A percentile compares a stretch with the other conserved stretches of the same genome.
Conservation (phyloP, 2,113 vertebrate genomes). For the Proterorhinus semilunaris region DNA sequence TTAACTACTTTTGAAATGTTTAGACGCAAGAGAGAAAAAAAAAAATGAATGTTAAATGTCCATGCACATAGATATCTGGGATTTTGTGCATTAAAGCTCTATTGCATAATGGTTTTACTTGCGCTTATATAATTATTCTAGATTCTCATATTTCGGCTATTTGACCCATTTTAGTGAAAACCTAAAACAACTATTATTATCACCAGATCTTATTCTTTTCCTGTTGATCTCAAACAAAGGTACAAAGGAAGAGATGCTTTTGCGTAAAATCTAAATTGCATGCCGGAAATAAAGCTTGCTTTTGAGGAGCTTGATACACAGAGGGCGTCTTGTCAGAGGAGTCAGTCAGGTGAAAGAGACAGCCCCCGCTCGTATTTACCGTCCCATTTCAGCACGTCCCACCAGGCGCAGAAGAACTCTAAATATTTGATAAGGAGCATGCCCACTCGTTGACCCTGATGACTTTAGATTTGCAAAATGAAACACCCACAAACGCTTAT, state of each 20-base stretch:
- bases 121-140: too few species aligned
- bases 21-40: too few species aligned
- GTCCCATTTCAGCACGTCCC: slow-evolving; percentile 65
- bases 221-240: too few species aligned
- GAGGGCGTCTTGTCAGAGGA: slow-evolving; percentile 62
- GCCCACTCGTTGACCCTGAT: slow-evolving; percentile 48
- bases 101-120: too few species aligned
- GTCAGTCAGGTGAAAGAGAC: slow-evolving; percentile 73
- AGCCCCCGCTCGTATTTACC: slow-evolving; percentile 74
- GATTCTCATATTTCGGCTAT: too few species aligned
- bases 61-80: background rate
- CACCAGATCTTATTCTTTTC: too few species aligned
- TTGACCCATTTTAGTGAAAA: too few species aligned
- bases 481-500: slow-evolving; percentile 11
- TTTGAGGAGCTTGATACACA: slow-evolving; percentile 39
- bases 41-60: background rate
- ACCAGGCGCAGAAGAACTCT: slow-evolving; percentile 50
- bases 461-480: slow-evolving; percentile 58
- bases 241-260: background rate
- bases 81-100: too few species aligned
- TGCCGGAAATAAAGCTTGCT: slow-evolving; percentile 47
- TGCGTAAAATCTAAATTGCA: slow-evolving; percentile 27
- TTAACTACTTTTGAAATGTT: too few species aligned
- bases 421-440: slow-evolving; percentile 75
- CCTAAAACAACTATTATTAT: too few species aligned